Base-by-base conservation (phyloP, 2,888 invertebrate species). In the Liopterus haemorrhoidalis region DNA sequence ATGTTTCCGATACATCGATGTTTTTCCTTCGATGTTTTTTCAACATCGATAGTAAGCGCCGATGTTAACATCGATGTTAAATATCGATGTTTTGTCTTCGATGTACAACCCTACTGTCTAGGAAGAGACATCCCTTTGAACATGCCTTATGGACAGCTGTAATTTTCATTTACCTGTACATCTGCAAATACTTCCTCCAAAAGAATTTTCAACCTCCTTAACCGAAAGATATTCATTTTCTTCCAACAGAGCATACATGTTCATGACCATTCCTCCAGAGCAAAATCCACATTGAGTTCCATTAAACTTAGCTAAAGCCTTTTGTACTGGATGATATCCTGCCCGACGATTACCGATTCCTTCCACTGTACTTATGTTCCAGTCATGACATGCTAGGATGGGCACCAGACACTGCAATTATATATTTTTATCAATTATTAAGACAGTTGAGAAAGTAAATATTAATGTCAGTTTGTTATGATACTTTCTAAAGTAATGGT, bases 211-310 rank as follows among this genome's bases (percentile, higher is more conserved):
- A 3, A 84, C 72, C 54, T 81, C 74, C 54, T 73, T 65, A 71
- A 74, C 72, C 0, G 75, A 74, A 32, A 74, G 54, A 33, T 68
- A 65, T 5, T 70, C 62, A 14, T 61, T 66, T 25, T 65, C 56
- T 54, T 70, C 58, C 16, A 72, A 51, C 36, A 69, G 58, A 27
- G 73, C 77, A 64, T 77, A 78, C 81, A 84, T 82, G 56, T 76
- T 78, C 83, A 84, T 84, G 25, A 86, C 75, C 79, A 84, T 85
- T 5, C 84, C 86, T 1, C 85, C 78, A 15, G 79, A 78, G 59
- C 86, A 86, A 59, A 73, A 79, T 1, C 82, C 82, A 56, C 83
- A 83, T 58, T 83, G 83, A 0, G 76, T 72, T 1, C 81, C 83
- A 57, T 79, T 76, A 54, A 74, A 68, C 11, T 73, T 65, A 0